A percentile compares a stretch with the other conserved stretches of the same genome.
phyloP scores from a whole-genome alignment of 2,888 invertebrate species.

The Eilema depressum region DNA sequence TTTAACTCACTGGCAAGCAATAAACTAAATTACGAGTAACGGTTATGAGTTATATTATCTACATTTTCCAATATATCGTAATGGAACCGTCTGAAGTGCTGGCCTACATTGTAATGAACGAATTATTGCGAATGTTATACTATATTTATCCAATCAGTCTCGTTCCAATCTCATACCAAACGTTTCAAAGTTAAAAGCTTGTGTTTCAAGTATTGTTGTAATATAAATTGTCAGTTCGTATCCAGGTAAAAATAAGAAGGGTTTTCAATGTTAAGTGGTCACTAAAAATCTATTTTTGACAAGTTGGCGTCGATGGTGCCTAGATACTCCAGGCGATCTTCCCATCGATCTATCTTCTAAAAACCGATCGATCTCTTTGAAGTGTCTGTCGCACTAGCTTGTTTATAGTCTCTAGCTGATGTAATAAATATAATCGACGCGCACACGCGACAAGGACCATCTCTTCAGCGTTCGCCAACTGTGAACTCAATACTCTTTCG shows the following conservation, averaged over 20 bases:
- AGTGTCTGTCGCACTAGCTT: conserved; percentile 74
- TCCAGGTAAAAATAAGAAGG: not conserved
- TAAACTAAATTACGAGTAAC: conserved; percentile 29
- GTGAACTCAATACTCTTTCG: conserved; percentile 81
- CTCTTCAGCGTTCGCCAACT: conserved; percentile 74
- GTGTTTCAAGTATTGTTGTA: not conserved
- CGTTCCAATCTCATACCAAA: conserved; percentile 23
- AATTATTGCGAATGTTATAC: conserved; percentile 65
- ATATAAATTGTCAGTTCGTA: conserved; percentile 4
- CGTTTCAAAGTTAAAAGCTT: conserved; percentile 24
- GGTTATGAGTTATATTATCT: conserved; percentile 38
- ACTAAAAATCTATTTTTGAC: conserved; percentile 26
- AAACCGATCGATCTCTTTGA: conserved; percentile 84
- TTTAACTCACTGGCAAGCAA: not conserved
- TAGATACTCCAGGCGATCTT: conserved; percentile 50
- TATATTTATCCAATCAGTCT: conserved; percentile 50
- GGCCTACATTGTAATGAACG: conserved; percentile 67
- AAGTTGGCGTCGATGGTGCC: conserved; percentile 33
- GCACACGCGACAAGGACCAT: conserved; percentile 75
- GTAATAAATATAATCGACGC: conserved; percentile 86
- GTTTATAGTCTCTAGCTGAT: conserved; percentile 79
- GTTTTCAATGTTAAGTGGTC: conserved; percentile 11
- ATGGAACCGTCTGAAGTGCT: conserved; percentile 62
- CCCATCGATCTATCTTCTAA: conserved; percentile 70
- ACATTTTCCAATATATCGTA: conserved; percentile 47